Evolutionary conservation across 2,113 vertebrate species (phyloP), one percentile per base, ranked within the genome.

Genomic region (Microcebus griseorufus): DNA sequence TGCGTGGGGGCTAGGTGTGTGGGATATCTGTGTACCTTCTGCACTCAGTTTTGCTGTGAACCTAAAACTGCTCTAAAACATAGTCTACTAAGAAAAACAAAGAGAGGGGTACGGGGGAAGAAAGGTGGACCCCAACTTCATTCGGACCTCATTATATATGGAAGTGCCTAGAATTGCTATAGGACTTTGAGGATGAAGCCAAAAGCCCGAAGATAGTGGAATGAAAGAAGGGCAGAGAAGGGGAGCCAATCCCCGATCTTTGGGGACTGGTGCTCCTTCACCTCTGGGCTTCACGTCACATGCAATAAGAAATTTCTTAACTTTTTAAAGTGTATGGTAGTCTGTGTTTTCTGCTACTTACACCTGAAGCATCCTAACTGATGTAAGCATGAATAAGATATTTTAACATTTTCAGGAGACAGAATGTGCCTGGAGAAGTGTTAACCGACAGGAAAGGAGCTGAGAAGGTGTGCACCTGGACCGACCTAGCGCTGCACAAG

Each of bases 341-440:
- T 51, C 60, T 34, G 79, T 17, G 25, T 65, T 69, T 72, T 87
- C 70, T 85, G 96, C 48, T 93, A 34, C 55, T 76, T 42, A 55
- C 2, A 65, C 39, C 42, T 20, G 34, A 97, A 83, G 69, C 51
- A 45, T 87, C 72, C 42, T 58, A 73, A 75, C 7, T 17, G 62
- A 58, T 9, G 16, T 0, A 53, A 72, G 39, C 32, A 27, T 34
- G 12, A 62, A 48, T 27, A 37, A 51, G 69, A 87, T 69, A 79
- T 87, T 75, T 88, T 82, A 81, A 22, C 34, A 81, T 85, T 88
- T 85, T 86, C n/a, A 58, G 55, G 94, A 65, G 27, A 88, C 9
- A 69, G 55, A 79, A 67, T 27, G 69, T 84, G 70, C 48, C 48
- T 80, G 37, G 39, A 62, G 86, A 84, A 55, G 58, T 20, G 42